Conservation (phyloP, 1,140 invertebrate genomes). For the Laupala kohalensis region DNA sequence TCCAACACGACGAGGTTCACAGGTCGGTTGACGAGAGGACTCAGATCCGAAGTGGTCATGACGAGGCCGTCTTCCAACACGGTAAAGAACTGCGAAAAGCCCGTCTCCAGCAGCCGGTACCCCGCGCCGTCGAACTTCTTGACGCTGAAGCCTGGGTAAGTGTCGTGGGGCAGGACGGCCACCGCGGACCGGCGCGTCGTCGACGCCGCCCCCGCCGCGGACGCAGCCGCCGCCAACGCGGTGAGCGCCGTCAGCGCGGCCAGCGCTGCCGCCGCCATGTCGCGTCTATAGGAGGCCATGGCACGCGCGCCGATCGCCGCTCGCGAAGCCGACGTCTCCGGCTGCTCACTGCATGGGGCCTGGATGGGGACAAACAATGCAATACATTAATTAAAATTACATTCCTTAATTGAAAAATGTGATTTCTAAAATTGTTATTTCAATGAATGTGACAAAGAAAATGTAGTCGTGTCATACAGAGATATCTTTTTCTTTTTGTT, state of each 20-base stretch:
- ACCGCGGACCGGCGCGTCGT: conserved; percentile 13
- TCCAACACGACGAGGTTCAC: conserved; percentile 69
- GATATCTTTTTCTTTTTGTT: too few relatives aligned
- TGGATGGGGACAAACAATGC: background rate
- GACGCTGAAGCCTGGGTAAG: conserved; percentile 71
- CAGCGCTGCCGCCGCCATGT: background rate
- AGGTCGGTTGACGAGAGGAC: conserved; percentile 61
- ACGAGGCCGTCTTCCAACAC: conserved; percentile 76
- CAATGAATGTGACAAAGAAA: background rate
- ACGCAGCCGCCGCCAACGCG: conserved; percentile 7
- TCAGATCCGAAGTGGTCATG: conserved; percentile 75
- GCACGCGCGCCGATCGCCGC: too few relatives aligned
- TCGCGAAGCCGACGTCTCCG: background rate
- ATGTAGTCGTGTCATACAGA: background rate
- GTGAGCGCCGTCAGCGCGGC: conserved; percentile 9
- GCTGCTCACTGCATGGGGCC: background rate
- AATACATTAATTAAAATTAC: background rate
- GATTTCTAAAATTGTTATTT: background rate
- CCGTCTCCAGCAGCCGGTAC: conserved; percentile 58
- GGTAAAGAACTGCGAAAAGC: conserved; percentile 69
- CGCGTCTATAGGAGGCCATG: background rate
- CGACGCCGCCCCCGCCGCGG: background rate
- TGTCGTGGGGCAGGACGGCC: conserved; percentile 48
- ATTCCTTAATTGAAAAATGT: background rate
- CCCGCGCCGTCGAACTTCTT: conserved; percentile 47